These are phyloP conservation scores for Taeniopygia guttata DNA, from an alignment of 2,797 vertebrate species.

Conservation along the genomic window DNA sequence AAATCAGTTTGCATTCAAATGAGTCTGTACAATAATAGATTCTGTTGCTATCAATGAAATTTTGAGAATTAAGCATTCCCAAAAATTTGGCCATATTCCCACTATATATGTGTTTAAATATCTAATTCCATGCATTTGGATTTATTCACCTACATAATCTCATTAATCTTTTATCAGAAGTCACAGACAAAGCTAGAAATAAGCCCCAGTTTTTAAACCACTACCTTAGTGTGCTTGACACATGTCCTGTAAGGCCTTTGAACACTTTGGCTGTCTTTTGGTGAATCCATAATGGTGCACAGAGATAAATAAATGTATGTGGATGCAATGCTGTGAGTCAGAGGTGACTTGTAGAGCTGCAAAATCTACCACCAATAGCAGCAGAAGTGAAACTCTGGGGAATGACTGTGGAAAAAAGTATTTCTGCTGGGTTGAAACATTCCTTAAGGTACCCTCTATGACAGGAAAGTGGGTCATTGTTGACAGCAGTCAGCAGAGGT, in stretches of 20 bases:
- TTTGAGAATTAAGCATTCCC: not conserved
- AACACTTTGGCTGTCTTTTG: not conserved
- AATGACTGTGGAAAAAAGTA: not conserved
- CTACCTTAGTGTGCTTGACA: not conserved
- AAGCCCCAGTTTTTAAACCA: not conserved
- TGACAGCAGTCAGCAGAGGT: not conserved
- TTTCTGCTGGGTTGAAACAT: not conserved
- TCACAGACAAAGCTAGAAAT: not conserved
- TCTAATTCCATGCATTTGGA: not conserved
- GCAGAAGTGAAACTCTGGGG: not conserved
- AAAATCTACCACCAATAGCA: not conserved
- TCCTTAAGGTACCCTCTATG: not conserved
- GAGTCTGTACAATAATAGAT: not conserved
- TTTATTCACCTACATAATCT: not conserved
- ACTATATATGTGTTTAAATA: not conserved
- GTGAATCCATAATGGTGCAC: not conserved
- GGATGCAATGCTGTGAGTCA: not conserved
- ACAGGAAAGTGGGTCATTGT: not conserved
- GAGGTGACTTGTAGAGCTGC: not conserved
- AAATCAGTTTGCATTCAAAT: not conserved
- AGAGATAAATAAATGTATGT: not conserved
- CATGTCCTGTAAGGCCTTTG: not conserved
- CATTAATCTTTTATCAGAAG: not conserved
- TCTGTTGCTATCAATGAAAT: not conserved
- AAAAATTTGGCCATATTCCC: not conserved